Percentiles rank a stretch among this genome's conserved stretches.
Evolutionary conservation across 2,113 vertebrate species (phyloP).

Genomic region (Puma concolor): DNA sequence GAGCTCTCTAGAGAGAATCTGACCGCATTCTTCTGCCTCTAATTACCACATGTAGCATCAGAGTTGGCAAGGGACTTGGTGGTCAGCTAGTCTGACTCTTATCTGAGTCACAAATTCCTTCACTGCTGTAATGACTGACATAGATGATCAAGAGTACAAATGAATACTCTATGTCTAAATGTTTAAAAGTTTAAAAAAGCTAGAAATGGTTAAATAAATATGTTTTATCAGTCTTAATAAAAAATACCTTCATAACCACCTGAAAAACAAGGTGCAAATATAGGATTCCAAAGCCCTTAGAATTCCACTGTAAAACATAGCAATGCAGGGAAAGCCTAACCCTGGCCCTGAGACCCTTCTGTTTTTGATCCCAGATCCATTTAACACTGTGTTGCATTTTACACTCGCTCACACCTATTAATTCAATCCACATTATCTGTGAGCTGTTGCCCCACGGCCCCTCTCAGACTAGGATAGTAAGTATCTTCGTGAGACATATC

Average conservation of each 20-base stretch:
- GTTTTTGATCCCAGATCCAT: background rate
- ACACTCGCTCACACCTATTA: background rate
- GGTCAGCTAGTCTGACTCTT: background rate
- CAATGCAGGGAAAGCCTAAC: background rate
- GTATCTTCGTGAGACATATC: background rate
- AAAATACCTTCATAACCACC: background rate
- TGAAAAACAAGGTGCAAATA: background rate
- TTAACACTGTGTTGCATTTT: background rate
- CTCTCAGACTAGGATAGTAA: background rate
- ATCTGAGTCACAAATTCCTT: background rate
- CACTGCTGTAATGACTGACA: constrained; percentile 21
- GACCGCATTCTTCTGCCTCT: constrained; percentile 9
- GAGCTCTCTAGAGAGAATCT: constrained; percentile 35
- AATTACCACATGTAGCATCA: background rate
- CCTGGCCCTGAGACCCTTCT: background rate
- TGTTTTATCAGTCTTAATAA: background rate
- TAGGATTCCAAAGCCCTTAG: background rate
- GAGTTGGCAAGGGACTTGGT: background rate
- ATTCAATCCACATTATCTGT: background rate
- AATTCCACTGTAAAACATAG: background rate
- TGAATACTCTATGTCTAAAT: constrained; percentile 20
- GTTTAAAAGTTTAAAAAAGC: constrained; percentile 32
- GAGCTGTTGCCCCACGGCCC: background rate
- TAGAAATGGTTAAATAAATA: background rate
- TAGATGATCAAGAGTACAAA: background rate